These are phyloP conservation scores for Chelidonichthys spinosus DNA, from an alignment of 2,797 vertebrate species.

Conservation along the genomic window DNA sequence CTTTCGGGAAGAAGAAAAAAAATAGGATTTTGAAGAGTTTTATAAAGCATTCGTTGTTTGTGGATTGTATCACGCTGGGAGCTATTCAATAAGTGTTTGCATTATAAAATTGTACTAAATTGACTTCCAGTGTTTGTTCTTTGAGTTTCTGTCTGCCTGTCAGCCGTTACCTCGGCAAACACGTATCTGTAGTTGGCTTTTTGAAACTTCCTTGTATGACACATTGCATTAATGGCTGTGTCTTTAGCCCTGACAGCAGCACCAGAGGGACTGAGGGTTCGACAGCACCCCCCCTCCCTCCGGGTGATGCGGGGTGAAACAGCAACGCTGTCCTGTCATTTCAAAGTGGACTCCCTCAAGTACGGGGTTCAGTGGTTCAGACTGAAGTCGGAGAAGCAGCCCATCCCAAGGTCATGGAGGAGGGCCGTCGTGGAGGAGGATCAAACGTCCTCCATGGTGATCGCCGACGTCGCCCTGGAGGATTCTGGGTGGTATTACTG, in stretches of 20 bases:
- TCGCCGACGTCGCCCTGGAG: slow-evolving; percentile 53
- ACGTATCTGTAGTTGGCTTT: slow-evolving; percentile 52
- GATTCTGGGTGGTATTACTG: slow-evolving; percentile 73
- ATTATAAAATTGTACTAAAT: slow-evolving; percentile 31
- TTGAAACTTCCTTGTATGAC: slow-evolving; percentile 54
- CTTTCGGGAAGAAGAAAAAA: neutral
- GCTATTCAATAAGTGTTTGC: slow-evolving; percentile 11
- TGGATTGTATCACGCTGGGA: slow-evolving; percentile 15
- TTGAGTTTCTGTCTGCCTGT: slow-evolving; percentile 16
- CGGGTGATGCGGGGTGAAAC: slow-evolving; percentile 57
- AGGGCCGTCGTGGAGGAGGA: slow-evolving; percentile 41
- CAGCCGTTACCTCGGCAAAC: slow-evolving; percentile 30
- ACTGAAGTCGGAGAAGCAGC: slow-evolving; percentile 52
- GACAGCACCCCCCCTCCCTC: slow-evolving; percentile 54
- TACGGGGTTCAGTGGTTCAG: slow-evolving; percentile 70
- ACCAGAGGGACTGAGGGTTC: slow-evolving; percentile 55
- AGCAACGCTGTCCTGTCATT: slow-evolving; percentile 70
- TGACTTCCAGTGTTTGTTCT: slow-evolving; percentile 7
- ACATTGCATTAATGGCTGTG: slow-evolving; percentile 60
- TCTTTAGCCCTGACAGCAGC: slow-evolving; percentile 64
- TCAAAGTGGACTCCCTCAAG: slow-evolving; percentile 66
- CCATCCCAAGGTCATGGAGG: slow-evolving; percentile 54
- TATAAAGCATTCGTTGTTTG: neutral
- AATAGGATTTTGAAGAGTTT: neutral
- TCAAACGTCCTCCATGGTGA: slow-evolving; percentile 65